Conservation (phyloP, 1,140 invertebrate species). For the Trachymyrmex cornetzi region DNA sequence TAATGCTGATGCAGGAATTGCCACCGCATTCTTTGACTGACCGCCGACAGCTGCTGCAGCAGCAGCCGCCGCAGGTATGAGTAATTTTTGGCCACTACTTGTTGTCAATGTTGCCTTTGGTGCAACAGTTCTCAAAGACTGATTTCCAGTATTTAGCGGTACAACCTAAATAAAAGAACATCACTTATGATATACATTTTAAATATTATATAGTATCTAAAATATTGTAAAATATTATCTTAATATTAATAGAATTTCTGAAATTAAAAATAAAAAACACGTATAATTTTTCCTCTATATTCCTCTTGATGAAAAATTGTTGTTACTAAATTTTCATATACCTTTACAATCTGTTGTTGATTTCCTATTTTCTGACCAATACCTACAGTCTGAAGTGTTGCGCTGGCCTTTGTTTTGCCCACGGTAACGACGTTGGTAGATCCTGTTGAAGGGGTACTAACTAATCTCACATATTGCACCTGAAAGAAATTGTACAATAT, state of each 20-base stretch:
- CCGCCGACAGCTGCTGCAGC: conserved; percentile 78
- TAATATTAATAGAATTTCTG: conserved; percentile 18
- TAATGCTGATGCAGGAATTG: conserved; percentile 85
- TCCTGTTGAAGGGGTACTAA: conserved; percentile 86
- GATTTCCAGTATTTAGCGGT: conserved; percentile 83
- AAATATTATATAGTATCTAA: not conserved
- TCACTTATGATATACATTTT: conserved; percentile 25
- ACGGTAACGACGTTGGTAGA: conserved; percentile 85
- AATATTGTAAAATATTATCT: conserved; percentile 3
- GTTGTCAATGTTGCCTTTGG: conserved; percentile 82
- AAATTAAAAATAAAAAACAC: not conserved
- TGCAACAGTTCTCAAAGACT: conserved; percentile 83
- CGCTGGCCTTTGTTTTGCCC: conserved; percentile 82
- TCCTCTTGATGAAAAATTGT: not conserved
- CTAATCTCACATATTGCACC: conserved; percentile 91
- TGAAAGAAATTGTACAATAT: conserved; percentile 79
- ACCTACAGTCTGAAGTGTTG: conserved; percentile 81
- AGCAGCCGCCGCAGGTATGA: conserved; percentile 84
- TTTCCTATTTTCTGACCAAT: conserved; percentile 83
- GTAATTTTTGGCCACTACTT: conserved; percentile 81
- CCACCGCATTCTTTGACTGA: conserved; percentile 82
- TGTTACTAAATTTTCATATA: conserved; percentile 49
- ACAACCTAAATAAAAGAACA: conserved; percentile 76
- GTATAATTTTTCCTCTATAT: not conserved
- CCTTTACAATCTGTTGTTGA: conserved; percentile 84